Evolutionary conservation across 1,140 invertebrate genomes (phyloP), one percentile per base, ranked within the genome.

Genomic region (Propsilocerus akamusi): DNA sequence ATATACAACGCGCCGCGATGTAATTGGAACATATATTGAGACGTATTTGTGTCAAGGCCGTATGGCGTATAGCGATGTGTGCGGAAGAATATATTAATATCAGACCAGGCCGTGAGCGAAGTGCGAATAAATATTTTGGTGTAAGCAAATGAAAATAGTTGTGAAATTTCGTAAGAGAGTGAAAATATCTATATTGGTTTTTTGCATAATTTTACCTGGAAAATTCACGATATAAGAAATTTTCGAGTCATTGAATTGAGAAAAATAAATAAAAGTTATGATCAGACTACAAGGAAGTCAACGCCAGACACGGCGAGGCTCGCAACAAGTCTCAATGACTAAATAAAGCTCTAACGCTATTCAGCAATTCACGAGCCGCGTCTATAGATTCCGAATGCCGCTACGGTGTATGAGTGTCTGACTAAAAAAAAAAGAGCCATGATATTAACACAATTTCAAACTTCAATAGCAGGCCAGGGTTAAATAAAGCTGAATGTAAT

Each of bases 381-480:
- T 41, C 34, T 41, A 30, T n/a, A 30, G 28, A 11, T 30, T 8
- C 28, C 34, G 22, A 20, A 41, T 20, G 17, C 14, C 28, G 10
- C 28, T 4, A 30, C 10, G 28, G 10, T 41, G 17, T 8, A 17
- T 14, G 32, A 41, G 34, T 41, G 14, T 41, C 34, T 20, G 22
- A 20, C 34, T 14, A 14, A 41, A 41, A 41, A 41, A 41, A 41
- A 30, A 30, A 17, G 14, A 41, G 34, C 34, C 34, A 41, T 41
- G 34, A 41, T 41, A 41, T 41, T 41, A 41, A 41, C 34, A 41
- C 34, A 41, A 17, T 41, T 41, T 41, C 34, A 41, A 41, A 41
- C 34, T 41, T 41, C 34, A 41, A 41, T 41, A 41, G 34, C 34
- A 41, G 34, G 34, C 34, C 34, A 41, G 34, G 34, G 34, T 41